A percentile compares a stretch with the other conserved stretches of the same genome.
Evolutionary conservation across 2,113 vertebrate species (phyloP).

Genomic region (Pangasianodon hypophthalmus): DNA sequence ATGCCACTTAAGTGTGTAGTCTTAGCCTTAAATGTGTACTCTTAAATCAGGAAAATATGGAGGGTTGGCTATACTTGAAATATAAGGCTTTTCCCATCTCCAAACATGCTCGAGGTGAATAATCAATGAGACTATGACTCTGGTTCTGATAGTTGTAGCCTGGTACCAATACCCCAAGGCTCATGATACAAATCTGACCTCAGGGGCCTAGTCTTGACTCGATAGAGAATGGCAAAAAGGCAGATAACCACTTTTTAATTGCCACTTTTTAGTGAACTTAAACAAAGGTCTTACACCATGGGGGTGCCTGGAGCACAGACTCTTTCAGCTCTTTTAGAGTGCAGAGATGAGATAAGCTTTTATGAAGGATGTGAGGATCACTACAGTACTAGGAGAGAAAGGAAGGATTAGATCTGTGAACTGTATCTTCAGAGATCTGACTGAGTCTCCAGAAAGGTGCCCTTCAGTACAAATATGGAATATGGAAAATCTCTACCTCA

Average conservation of each 20-base stretch:
- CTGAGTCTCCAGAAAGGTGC: neutral
- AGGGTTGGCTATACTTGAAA: neutral
- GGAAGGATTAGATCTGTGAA: neutral
- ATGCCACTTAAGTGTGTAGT: too few species aligned
- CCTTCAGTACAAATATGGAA: neutral
- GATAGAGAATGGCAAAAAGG: neutral
- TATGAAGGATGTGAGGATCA: neutral
- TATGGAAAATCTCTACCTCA: neutral
- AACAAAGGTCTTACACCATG: constrained; percentile 8
- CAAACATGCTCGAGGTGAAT: neutral
- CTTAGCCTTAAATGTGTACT: too few species aligned
- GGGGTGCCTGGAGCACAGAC: neutral
- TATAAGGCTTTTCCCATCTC: neutral
- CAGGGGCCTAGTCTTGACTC: neutral
- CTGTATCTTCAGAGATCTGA: neutral
- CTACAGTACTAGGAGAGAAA: neutral
- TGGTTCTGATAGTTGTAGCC: neutral
- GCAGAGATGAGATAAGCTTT: neutral
- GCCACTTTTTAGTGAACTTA: neutral
- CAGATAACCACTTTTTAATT: neutral
- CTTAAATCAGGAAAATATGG: neutral
- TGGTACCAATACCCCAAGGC: neutral
- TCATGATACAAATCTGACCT: neutral
- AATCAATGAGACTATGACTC: neutral
- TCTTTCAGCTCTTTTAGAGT: neutral